These are phyloP conservation scores for Habropoda laboriosa DNA, from an alignment of 1,140 invertebrate species.

Conservation along the genomic window DNA sequence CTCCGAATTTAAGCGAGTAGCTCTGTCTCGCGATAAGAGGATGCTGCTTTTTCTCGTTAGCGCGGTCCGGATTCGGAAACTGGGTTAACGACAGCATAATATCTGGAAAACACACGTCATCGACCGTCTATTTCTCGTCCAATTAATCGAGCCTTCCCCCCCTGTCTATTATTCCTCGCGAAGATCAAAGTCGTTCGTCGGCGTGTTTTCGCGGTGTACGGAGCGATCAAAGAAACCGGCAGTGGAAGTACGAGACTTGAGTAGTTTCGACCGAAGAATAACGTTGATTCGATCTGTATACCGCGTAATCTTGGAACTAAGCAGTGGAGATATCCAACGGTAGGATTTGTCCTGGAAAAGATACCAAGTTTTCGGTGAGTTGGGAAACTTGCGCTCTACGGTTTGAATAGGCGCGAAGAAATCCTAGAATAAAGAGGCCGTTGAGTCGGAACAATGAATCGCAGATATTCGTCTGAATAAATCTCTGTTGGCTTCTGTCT, in stretches of 20 bases:
- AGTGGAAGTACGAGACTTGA: too few species aligned
- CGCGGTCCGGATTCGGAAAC: neutral
- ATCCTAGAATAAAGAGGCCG: constrained; percentile 15
- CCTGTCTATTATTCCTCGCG: neutral
- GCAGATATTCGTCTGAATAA: constrained; percentile 16
- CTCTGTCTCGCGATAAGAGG: too few species aligned
- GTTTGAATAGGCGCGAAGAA: constrained; percentile 25
- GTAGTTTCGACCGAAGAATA: too few species aligned
- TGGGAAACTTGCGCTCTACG: neutral
- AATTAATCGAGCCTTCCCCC: neutral
- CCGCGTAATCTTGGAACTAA: too few species aligned
- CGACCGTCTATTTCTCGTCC: neutral
- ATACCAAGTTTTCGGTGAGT: too few species aligned
- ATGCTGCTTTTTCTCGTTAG: neutral
- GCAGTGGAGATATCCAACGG: too few species aligned
- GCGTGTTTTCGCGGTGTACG: neutral
- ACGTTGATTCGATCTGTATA: too few species aligned
- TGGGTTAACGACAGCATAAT: constrained; percentile 32
- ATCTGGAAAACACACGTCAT: constrained; percentile 2
- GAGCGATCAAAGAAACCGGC: too few species aligned
- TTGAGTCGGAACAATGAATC: constrained; percentile 30
- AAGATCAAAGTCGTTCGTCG: neutral
- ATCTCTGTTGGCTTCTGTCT: constrained; percentile 11
- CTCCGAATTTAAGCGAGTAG: too few species aligned
- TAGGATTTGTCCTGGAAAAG: too few species aligned